A percentile compares a stretch with the other conserved stretches of the same genome.
Evolutionary conservation across 2,888 invertebrate genomes (phyloP).

Genomic region (Drosophila melanocephala): DNA sequence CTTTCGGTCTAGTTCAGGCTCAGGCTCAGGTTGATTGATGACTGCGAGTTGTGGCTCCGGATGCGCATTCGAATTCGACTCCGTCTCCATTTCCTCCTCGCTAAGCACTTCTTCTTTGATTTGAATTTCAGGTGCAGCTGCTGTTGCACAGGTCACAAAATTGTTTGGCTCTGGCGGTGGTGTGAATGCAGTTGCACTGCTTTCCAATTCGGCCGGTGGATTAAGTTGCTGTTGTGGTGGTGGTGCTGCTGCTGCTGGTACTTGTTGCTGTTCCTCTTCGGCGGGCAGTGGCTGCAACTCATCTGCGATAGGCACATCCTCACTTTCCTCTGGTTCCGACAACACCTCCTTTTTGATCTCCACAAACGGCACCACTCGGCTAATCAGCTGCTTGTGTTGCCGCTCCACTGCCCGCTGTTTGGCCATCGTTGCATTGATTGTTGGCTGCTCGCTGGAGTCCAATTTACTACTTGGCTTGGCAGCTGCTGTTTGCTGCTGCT

Average conservation of each 20-base stretch:
- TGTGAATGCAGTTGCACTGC: constrained; percentile 3
- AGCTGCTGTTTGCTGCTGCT: not conserved
- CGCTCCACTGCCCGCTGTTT: constrained; percentile 60
- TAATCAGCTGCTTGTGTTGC: constrained; percentile 68
- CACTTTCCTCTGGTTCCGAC: constrained; percentile 74
- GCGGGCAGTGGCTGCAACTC: constrained; percentile 29
- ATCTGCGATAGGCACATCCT: constrained; percentile 23
- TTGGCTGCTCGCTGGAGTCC: constrained; percentile 21
- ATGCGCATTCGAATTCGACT: not conserved
- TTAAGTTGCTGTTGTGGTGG: constrained; percentile 5
- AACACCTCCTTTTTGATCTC: constrained; percentile 82
- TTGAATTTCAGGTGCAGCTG: constrained; percentile 19
- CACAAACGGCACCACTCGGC: constrained; percentile 78
- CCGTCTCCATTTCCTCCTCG: constrained; percentile 76
- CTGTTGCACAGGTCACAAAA: not conserved
- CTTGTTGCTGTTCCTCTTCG: constrained; percentile 51
- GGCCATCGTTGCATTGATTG: constrained; percentile 12
- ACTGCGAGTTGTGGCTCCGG: not conserved
- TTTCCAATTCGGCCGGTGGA: constrained; percentile 11
- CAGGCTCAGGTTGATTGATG: not conserved
- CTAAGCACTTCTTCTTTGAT: constrained; percentile 79
- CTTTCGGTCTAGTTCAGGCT: not conserved
- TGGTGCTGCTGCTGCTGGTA: not conserved
- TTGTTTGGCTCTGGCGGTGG: constrained; percentile 12
- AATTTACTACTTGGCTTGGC: constrained; percentile 9